phyloP scores from a whole-genome alignment of 2,888 invertebrate genomes.

The Pseudoips prasinana region DNA sequence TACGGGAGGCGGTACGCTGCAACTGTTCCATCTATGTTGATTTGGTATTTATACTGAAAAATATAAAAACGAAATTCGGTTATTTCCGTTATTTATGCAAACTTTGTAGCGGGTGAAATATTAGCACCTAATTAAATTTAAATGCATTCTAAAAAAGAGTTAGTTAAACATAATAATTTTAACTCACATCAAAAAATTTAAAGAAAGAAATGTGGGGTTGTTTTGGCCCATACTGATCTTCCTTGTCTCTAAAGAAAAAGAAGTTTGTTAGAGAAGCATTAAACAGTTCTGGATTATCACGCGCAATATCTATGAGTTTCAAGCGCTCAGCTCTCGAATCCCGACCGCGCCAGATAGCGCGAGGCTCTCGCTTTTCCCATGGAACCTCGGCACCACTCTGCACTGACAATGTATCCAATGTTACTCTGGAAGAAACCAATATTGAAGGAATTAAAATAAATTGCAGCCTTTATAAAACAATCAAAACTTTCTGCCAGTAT shows the following conservation, averaged over 20 bases:
- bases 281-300: conserved; percentile 86
- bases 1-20: conserved; percentile 97
- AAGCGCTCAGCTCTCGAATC: conserved; percentile 94
- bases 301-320: conserved; percentile 89
- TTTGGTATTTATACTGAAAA: conserved; percentile 95
- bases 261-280: conserved; percentile 97
- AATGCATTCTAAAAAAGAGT: conserved; percentile 93
- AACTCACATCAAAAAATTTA: conserved; percentile 94
- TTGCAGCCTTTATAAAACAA: too few relatives aligned
- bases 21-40: conserved; percentile 97
- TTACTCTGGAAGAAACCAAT: conserved; percentile 84
- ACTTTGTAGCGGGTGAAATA: too few relatives aligned
- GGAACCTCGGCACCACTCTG: conserved; percentile 87
- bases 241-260: conserved; percentile 95
- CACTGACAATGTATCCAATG: conserved; percentile 94
- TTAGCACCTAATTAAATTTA: too few relatives aligned
- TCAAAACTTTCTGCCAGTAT: too few relatives aligned
- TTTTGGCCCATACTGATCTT: conserved; percentile 92
- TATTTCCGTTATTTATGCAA: too few relatives aligned
- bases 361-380: conserved; percentile 89
- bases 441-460: too few relatives aligned
- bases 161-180: too few relatives aligned
- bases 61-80: too few relatives aligned
- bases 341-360: conserved; percentile 95
- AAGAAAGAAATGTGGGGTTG: conserved; percentile 93